These are phyloP conservation scores for Hydrotaea cyrtoneurina DNA, from an alignment of 2,888 invertebrate species.

Conservation along the genomic window DNA sequence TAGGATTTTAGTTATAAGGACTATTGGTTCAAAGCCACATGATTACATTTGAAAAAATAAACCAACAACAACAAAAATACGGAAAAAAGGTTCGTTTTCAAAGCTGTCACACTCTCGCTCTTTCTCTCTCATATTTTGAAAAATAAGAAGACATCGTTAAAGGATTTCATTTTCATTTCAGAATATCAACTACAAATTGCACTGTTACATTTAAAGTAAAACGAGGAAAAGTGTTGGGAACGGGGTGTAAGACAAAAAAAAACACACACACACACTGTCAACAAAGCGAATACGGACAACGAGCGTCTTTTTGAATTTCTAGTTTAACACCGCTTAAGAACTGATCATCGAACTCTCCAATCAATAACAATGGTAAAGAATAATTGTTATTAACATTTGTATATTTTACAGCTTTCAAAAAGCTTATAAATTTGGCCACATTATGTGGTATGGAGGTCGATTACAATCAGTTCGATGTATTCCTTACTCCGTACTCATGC, in stretches of 20 bases:
- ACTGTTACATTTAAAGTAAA: slow-evolving; percentile 13
- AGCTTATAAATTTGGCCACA: slow-evolving; percentile 26
- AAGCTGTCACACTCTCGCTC: not conserved
- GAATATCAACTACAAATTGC: slow-evolving; percentile 20
- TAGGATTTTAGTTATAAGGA: slow-evolving; percentile 64
- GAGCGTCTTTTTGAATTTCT: not conserved
- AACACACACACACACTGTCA: not conserved
- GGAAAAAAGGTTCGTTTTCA: slow-evolving; percentile 19
- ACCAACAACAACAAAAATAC: slow-evolving; percentile 35
- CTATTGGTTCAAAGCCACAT: slow-evolving; percentile 62
- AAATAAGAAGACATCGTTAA: not conserved
- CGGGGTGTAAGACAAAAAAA: not conserved
- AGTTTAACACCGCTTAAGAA: not conserved
- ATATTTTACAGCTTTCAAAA: slow-evolving; percentile 67
- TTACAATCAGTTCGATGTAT: not conserved
- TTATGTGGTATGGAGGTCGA: not conserved
- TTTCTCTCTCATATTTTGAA: not conserved
- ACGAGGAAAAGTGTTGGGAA: not conserved
- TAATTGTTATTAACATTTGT: slow-evolving; percentile 68
- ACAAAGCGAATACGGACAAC: not conserved
- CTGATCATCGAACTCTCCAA: slow-evolving; percentile 34
- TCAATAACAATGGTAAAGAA: slow-evolving; percentile 70
- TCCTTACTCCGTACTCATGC: not conserved
- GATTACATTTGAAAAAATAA: slow-evolving; percentile 41
- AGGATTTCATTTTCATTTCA: slow-evolving; percentile 11